Evolutionary conservation across 2,797 vertebrate species (phyloP), one percentile per base, ranked within the genome.

Genomic region (Tragopan temminckii): DNA sequence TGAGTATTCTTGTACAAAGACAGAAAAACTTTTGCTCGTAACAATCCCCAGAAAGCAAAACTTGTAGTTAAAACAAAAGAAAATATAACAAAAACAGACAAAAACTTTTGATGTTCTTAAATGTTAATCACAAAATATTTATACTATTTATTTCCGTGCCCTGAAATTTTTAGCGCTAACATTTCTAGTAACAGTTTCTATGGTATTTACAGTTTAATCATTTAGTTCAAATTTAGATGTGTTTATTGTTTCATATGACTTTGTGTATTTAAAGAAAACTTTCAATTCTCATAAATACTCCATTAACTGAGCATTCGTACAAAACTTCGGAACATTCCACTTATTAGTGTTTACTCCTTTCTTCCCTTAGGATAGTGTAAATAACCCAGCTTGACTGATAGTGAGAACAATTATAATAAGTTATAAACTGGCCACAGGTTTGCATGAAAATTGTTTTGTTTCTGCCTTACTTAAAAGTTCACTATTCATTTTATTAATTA

Each of bases 301-400:
- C 2, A 8, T 12, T 33, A 71, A 68, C 24, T 40, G 42, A 87
- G 10, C 20, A 24, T 70, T 40, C 52, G 2, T 7, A 46, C 76
- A 71, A 82, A 89, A 68, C n/a, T 67, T 80, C 62, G 71, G 68
- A 72, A 45, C n/a, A 19, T 88, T 88, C 31, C 29, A 55, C 43
- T 89, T 93, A 72, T 62, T 62, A 64, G 23, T 79, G 76, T 71
- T 91, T 93, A 31, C 77, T 90, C 85, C 80, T 53, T 63, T 0
- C 1, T 89, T 36, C 55, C 59, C 21, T 52, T 90, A 76, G 71
- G 70, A 85, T 64, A 64, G n/a, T 77, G 7, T 33, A 58, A 86
- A 58, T 72, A 80, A 87, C 61, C 3, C 63, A 78, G 59, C 48
- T 25, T 55, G 81, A 71, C 27, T 71, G 50, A 78, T 63, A 85